A percentile compares a stretch with the other conserved stretches of the same genome.
phyloP scores from a whole-genome alignment of 2,888 invertebrate species.

The Drosophila mimica region DNA sequence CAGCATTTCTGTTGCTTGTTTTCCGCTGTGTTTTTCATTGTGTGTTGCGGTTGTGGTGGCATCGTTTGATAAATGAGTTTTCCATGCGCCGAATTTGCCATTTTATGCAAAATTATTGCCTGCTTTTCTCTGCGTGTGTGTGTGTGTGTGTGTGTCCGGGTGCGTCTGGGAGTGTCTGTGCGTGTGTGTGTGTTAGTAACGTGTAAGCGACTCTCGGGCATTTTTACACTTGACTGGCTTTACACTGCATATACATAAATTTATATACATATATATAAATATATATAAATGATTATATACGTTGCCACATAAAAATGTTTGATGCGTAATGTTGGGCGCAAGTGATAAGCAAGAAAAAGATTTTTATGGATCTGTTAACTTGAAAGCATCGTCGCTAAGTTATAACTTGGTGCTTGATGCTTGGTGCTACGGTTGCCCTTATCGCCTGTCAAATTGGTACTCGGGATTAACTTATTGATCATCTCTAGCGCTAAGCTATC shows the following conservation, averaged over 20 bases:
- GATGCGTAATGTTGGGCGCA: slow-evolving; percentile 36
- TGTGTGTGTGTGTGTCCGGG: slow-evolving; percentile 1
- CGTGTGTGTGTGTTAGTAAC: not conserved
- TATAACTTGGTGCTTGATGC: not conserved
- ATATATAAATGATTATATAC: not conserved
- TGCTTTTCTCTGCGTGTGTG: slow-evolving; percentile 39
- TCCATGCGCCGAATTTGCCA: slow-evolving; percentile 67
- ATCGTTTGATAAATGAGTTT: slow-evolving; percentile 76
- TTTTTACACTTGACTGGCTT: slow-evolving; percentile 67
- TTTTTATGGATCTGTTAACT: slow-evolving; percentile 23
- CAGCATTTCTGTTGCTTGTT: slow-evolving; percentile 39
- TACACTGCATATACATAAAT: slow-evolving; percentile 35
- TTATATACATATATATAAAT: slow-evolving; percentile 9
- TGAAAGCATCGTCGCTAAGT: not conserved
- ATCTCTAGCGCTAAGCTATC: slow-evolving; percentile 67
- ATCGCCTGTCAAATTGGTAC: slow-evolving; percentile 55
- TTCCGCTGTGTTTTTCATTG: slow-evolving; percentile 29
- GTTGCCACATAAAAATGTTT: slow-evolving; percentile 47
- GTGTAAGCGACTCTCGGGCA: slow-evolving; percentile 16
- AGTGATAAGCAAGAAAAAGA: slow-evolving; percentile 35
- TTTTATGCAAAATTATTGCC: slow-evolving; percentile 53
- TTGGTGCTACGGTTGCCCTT: slow-evolving; percentile 5
- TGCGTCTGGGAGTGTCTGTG: not conserved
- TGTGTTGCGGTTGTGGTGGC: slow-evolving; percentile 57
- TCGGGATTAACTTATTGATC: slow-evolving; percentile 72